Conservation (phyloP, 1,140 invertebrate species). For the Euwallacea similis region DNA sequence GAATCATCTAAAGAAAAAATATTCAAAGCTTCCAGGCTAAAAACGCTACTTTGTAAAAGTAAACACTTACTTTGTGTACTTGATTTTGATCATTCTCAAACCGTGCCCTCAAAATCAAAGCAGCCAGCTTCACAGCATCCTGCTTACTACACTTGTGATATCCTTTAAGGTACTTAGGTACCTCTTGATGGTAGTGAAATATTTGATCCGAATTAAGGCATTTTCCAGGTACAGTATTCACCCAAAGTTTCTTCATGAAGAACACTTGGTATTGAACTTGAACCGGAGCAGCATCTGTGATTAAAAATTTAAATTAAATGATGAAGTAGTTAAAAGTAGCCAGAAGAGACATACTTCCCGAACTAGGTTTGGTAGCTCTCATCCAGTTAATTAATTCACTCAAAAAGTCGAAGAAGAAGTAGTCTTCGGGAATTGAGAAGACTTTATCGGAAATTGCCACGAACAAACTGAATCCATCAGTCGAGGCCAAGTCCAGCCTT, state of each 20-base stretch:
- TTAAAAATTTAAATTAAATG: constrained; percentile 5
- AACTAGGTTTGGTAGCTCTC: constrained; percentile 72
- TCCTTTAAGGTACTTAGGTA: constrained; percentile 88
- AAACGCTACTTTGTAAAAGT: constrained; percentile 36
- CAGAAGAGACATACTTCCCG: constrained; percentile 63
- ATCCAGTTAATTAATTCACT: constrained; percentile 86
- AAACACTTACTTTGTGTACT: constrained; percentile 35
- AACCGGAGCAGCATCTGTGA: constrained; percentile 58
- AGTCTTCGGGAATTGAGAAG: constrained; percentile 87
- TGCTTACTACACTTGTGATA: constrained; percentile 82
- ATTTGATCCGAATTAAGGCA: constrained; percentile 90
- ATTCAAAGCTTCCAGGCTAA: not conserved
- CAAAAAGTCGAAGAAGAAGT: constrained; percentile 96
- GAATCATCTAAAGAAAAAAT: constrained; percentile 51
- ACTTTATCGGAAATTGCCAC: constrained; percentile 92
- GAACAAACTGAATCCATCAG: constrained; percentile 89
- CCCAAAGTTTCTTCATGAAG: constrained; percentile 97
- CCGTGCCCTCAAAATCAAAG: constrained; percentile 78
- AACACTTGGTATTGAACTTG: constrained; percentile 90
- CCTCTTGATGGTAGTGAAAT: constrained; percentile 94
- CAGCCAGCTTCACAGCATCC: constrained; percentile 77
- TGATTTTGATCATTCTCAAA: constrained; percentile 67
- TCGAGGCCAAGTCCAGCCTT: constrained; percentile 71
- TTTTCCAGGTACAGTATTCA: constrained; percentile 83
- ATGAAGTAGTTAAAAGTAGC: not conserved